Evolutionary conservation across 2,888 invertebrate genomes (phyloP).

Genomic region (Argyra leucocephala): DNA sequence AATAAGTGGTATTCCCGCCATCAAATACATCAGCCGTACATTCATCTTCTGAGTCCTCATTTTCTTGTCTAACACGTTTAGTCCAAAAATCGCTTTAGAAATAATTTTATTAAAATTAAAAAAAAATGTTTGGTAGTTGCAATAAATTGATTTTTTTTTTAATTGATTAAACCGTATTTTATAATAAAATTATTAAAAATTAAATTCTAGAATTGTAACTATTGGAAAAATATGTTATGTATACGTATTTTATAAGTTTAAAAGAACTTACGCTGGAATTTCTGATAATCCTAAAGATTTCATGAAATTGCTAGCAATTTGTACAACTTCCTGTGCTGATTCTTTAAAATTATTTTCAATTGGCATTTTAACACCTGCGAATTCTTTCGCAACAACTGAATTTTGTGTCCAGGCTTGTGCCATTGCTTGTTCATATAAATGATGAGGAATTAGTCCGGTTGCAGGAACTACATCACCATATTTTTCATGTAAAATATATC

Average conservation of each 20-base stretch:
- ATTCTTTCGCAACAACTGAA: not conserved
- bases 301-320: slow-evolving; percentile 16
- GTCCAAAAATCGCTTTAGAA: too few relatives aligned
- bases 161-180: too few relatives aligned
- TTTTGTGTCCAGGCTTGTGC: slow-evolving; percentile 12
- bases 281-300: slow-evolving; percentile 16
- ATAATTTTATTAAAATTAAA: too few relatives aligned
- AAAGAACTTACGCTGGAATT: slow-evolving; percentile 1
- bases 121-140: too few relatives aligned
- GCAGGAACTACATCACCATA: slow-evolving; percentile 10
- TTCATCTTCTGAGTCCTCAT: slow-evolving; percentile 9
- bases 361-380: not conserved
- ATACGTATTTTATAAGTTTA: too few relatives aligned
- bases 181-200: too few relatives aligned
- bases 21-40: slow-evolving; percentile 5
- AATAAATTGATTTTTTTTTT: too few relatives aligned
- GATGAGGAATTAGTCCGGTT: slow-evolving; percentile 17
- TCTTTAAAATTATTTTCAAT: slow-evolving; percentile 9
- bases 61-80: not conserved
- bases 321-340: not conserved
- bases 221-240: too few relatives aligned
- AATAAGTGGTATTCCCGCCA: not conserved
- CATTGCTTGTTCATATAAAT: slow-evolving; percentile 16
- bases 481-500: slow-evolving; percentile 48
- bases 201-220: too few relatives aligned